phyloP scores from a whole-genome alignment of 2,797 vertebrate species.

The Somateria mollissima region DNA sequence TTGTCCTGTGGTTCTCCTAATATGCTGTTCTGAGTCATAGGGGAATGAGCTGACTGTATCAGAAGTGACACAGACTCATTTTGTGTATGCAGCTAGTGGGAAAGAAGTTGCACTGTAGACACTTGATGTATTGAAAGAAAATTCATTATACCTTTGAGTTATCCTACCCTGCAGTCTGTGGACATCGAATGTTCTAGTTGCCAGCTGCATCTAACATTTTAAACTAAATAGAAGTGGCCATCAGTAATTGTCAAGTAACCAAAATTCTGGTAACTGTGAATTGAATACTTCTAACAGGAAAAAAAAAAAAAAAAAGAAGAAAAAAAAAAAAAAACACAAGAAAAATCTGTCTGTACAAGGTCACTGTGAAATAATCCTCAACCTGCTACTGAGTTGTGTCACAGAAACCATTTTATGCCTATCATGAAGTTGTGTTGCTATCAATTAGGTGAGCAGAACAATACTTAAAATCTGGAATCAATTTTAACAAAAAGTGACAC shows the following conservation, averaged over 20 bases:
- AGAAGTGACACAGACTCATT: conserved; percentile 58
- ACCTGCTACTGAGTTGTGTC: conserved; percentile 30
- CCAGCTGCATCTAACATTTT: background rate
- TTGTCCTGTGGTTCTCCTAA: conserved; percentile 40
- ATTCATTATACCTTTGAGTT: conserved; percentile 35
- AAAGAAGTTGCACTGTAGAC: conserved; percentile 47
- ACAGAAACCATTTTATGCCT: conserved; percentile 60
- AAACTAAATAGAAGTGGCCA: background rate
- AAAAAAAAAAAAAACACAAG: too few relatives aligned
- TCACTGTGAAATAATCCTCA: conserved; percentile 39
- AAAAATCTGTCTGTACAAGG: background rate
- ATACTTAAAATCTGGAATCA: conserved; percentile 68
- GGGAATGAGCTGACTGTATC: conserved; percentile 47
- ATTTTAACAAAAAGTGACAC: conserved; percentile 75
- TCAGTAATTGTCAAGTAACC: background rate
- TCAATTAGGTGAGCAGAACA: conserved; percentile 67
- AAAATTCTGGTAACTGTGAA: conserved; percentile 73
- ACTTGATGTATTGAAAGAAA: conserved; percentile 34
- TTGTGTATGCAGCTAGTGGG: conserved; percentile 46
- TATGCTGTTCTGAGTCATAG: conserved; percentile 54
- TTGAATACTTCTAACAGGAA: conserved; percentile 69
- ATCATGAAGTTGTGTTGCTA: conserved; percentile 60
- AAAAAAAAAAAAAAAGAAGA: accelerated
- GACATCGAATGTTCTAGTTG: conserved; percentile 2
- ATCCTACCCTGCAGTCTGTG: background rate